phyloP scores from a whole-genome alignment of 2,113 vertebrate species.

The Labeo rohita region DNA sequence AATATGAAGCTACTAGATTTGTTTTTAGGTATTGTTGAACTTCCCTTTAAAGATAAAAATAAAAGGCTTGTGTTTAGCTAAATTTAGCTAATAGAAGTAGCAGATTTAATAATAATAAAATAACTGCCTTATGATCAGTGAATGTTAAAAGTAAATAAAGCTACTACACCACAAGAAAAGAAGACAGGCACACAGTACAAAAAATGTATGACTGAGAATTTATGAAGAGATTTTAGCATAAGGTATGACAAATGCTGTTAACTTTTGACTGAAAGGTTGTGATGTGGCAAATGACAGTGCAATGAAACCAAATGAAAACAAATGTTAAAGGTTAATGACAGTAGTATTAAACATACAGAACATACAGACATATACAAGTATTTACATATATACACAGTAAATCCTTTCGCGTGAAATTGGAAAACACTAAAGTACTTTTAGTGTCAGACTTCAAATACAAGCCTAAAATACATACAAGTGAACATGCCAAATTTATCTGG shows the following conservation, averaged over 20 bases:
- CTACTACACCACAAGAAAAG: background rate
- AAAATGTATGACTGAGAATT: background rate
- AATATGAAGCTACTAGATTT: background rate
- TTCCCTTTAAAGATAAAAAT: background rate
- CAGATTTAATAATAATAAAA: background rate
- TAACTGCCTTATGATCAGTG: background rate
- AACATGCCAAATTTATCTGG: background rate
- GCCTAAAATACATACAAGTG: background rate
- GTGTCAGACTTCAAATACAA: slow-evolving; percentile 1
- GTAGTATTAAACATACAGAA: background rate
- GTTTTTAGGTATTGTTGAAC: background rate
- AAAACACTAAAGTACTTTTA: background rate
- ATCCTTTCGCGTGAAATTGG: slow-evolving; percentile 31
- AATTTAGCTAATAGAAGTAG: background rate
- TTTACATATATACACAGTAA: slow-evolving; percentile 56
- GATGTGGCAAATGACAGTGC: slow-evolving; percentile 3
- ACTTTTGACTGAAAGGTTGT: background rate
- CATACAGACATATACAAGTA: slow-evolving; percentile 44
- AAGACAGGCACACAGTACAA: background rate
- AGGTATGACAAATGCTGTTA: slow-evolving; percentile 4
- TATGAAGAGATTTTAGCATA: background rate
- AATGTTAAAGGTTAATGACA: background rate
- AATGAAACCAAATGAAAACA: background rate
- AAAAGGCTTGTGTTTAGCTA: background rate
- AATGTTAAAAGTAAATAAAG: background rate